Conservation (phyloP, 2,113 vertebrate species). For the Sitta europaea region DNA sequence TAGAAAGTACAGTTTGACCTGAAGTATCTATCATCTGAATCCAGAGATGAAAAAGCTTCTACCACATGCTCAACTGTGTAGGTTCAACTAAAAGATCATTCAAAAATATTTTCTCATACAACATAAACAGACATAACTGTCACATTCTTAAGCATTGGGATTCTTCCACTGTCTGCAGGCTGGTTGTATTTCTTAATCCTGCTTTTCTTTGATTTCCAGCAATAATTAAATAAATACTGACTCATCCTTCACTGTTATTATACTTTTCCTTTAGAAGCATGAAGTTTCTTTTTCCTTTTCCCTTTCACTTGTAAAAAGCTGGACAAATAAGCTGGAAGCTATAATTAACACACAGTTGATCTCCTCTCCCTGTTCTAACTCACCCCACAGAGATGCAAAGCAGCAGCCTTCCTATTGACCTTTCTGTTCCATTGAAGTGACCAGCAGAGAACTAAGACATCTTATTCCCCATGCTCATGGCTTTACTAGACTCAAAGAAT, state of each 20-base stretch:
- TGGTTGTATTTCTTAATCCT: slow-evolving; percentile 7
- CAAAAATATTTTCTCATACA: slow-evolving; percentile 36
- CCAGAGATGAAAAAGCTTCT: not conserved
- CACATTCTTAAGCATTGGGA: not conserved
- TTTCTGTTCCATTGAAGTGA: not conserved
- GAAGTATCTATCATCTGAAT: not conserved
- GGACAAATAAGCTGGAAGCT: slow-evolving; percentile 44
- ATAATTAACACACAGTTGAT: not conserved
- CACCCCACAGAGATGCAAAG: not conserved
- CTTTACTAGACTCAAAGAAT: not conserved
- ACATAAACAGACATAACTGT: slow-evolving; percentile 3
- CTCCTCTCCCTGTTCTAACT: not conserved
- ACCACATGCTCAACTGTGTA: not conserved
- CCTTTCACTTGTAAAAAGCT: not conserved
- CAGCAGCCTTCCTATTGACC: not conserved
- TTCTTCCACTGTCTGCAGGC: slow-evolving; percentile 21
- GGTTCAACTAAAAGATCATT: slow-evolving; percentile 22
- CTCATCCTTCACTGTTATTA: slow-evolving; percentile 17
- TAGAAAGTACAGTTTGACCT: not conserved
- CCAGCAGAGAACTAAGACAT: not conserved
- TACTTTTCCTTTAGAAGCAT: slow-evolving; percentile 22
- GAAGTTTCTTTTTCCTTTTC: not conserved
- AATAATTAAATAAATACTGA: slow-evolving; percentile 64
- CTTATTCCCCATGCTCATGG: not conserved
- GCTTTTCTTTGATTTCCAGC: slow-evolving; percentile 45